These are phyloP conservation scores for Corythaixoides concolor DNA, from an alignment of 2,113 vertebrate species.

Conservation along the genomic window DNA sequence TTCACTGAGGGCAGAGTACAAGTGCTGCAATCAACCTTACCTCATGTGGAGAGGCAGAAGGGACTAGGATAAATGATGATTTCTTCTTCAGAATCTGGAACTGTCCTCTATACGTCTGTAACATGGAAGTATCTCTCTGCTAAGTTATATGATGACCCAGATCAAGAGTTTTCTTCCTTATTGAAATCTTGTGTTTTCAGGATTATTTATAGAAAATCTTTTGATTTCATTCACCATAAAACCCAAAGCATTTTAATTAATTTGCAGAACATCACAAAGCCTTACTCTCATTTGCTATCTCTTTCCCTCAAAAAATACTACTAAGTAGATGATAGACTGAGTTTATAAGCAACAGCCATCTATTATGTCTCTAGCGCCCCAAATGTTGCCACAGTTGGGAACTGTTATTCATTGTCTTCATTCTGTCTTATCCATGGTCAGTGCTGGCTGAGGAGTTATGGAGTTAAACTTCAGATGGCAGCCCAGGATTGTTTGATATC, in stretches of 20 bases:
- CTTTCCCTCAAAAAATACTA: neutral
- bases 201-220: neutral
- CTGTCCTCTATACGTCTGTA: neutral
- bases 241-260: neutral
- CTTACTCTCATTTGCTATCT: neutral
- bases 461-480: neutral
- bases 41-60: neutral
- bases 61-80: neutral
- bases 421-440: neutral
- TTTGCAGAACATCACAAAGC: neutral
- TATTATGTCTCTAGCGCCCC: neutral
- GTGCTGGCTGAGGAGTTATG: neutral
- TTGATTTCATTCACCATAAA: neutral
- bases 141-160: neutral
- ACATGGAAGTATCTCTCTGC: neutral
- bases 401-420: neutral
- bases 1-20: neutral
- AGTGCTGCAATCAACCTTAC: neutral
- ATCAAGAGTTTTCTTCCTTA: neutral
- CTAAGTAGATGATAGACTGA: neutral
- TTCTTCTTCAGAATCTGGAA: neutral
- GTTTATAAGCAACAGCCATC: neutral
- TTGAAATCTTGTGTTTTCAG: neutral
- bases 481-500: neutral
- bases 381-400: neutral